Evolutionary conservation across 2,888 invertebrate genomes (phyloP), one percentile per base, ranked within the genome.

Genomic region (Heliconius cydno): DNA sequence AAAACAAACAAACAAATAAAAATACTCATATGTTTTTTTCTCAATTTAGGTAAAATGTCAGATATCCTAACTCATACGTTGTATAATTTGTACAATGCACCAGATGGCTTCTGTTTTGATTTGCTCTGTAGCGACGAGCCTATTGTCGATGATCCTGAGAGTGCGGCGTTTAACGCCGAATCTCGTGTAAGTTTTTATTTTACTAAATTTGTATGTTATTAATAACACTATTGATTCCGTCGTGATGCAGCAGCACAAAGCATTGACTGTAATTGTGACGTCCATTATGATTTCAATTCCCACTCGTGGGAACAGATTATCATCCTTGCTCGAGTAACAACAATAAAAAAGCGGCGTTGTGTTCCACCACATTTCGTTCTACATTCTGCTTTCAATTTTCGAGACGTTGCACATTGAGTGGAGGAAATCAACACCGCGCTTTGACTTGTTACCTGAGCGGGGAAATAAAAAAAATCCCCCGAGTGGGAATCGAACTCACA

Each of bases 61-160:
- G 95, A 96, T 81, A 93, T 97, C 74, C 97, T 98, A 90, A 96
- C 97, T 0, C 97, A 97, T 73, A 96, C 96, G 0, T 88, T 97
- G 3, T 96, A 93, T 87, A 96, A 96, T 85, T 89, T 96, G n/a
- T 97, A 97, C 91, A 96, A 96, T 79, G 96, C 97, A 0, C 98
- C 97, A 0, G 91, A 93, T 2, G 96, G 97, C 0, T 97, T 97
- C 89, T 97, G 97, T 86, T 98, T 96, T 88, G 97, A 98, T 88
- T 94, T 96, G 78, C 92, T 96, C 3, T 97, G 97, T 88, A 93
- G 91, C 57, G 96, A 96, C 86, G 96, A 96, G 22, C 96, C 97
- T 0, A 96, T 97, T 84, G 89, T 94, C 0, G 97, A 97, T 84
- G 96, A 97, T 84, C 92, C 95, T 0, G 94, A 95, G 3, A 95